phyloP scores from a whole-genome alignment of 2,888 invertebrate species.

The Neocrepidodera transversa region DNA sequence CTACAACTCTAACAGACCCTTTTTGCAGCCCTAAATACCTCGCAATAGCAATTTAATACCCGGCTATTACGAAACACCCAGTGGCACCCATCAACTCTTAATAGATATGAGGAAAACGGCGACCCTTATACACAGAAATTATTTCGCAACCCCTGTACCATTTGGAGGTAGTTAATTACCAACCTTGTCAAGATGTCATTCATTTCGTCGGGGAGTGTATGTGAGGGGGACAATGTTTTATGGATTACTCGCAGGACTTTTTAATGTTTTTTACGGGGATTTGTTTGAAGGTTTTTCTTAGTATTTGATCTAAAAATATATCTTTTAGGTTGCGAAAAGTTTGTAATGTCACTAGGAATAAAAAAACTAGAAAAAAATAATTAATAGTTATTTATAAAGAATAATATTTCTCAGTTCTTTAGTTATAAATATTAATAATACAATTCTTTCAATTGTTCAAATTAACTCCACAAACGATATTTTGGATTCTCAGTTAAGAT shows the following conservation, averaged over 20 bases:
- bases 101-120: conserved; percentile 40
- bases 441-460: too few species aligned
- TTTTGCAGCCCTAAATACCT: conserved; percentile 41
- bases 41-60: conserved; percentile 48
- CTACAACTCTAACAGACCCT: background rate
- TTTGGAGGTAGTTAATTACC: conserved; percentile 37
- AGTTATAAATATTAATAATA: too few species aligned
- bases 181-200: conserved; percentile 36
- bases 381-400: too few species aligned
- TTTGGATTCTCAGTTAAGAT: too few species aligned
- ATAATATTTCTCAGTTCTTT: too few species aligned
- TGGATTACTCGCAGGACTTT: conserved; percentile 19
- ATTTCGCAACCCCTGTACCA: conserved; percentile 31
- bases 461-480: too few species aligned
- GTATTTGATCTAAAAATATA: too few species aligned
- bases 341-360: too few species aligned
- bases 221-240: conserved; percentile 15
- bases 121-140: conserved; percentile 33
- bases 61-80: conserved; percentile 43
- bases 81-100: conserved; percentile 39
- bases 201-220: conserved; percentile 22
- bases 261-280: conserved; percentile 21
- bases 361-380: too few species aligned
- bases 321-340: too few species aligned
- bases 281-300: too few species aligned